Evolutionary conservation across 1,140 invertebrate genomes (phyloP), one percentile per base, ranked within the genome.

Genomic region (Archivesica marissinica): DNA sequence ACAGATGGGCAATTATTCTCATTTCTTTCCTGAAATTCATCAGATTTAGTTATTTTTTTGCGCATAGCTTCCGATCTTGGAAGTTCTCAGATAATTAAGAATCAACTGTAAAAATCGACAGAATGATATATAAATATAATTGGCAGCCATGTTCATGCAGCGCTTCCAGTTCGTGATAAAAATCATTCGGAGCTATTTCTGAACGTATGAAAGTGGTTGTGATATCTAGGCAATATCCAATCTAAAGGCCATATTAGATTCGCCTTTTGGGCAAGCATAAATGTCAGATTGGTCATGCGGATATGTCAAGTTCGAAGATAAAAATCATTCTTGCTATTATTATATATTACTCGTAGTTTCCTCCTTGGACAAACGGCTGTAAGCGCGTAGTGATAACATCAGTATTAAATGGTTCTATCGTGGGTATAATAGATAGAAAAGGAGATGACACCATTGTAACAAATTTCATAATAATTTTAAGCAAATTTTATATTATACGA

Each of bases 311-410:
- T 30, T 6, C 23, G 15, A 0, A 35, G 30, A 33, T 33, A 17
- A 2, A 4, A 64, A 35, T 64, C 1, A 64, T 59, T 30, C 38
- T 64, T 59, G 9, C 25, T 59, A n/a, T 59, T 59, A 28, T 59
- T 59, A 59, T 59, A 28, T 59, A 30, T 59, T 59, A 28, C 33
- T 59, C n/a, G n/a, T n/a, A n/a, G n/a, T n/a, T n/a, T n/a, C n/a
- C n/a, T n/a, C n/a, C n/a, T n/a, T n/a, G n/a, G n/a, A n/a, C n/a
- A n/a, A n/a, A n/a, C n/a, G n/a, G n/a, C n/a, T n/a, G n/a, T n/a
- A n/a, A n/a, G n/a, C n/a, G n/a, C n/a, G n/a, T n/a, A n/a, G n/a
- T n/a, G n/a, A n/a, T n/a, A n/a, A n/a, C n/a, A n/a, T n/a, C n/a
- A n/a, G n/a, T n/a, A n/a, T n/a, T n/a, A n/a, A n/a, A n/a, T n/a